Base-by-base conservation (phyloP, 2,888 invertebrate species). In the Gasteruption jaculator region DNA sequence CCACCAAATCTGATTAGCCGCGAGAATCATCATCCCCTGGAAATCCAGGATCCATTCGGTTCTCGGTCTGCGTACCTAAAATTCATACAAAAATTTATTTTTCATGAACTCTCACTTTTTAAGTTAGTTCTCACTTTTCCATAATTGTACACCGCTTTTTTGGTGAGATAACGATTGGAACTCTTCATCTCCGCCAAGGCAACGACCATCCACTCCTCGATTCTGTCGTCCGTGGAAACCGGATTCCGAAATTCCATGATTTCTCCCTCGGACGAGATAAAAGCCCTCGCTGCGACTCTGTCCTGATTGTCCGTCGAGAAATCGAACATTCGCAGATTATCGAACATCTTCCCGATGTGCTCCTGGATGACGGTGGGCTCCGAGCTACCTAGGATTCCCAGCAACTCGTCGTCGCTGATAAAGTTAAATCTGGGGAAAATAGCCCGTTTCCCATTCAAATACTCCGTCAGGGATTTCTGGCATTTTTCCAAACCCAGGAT, bases 311-410 rank as follows among this genome's bases (percentile, higher is more conserved):
- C 85, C 27, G 79, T 76, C 16, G 76, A 76, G 52, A 93, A 75
- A 20, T 81, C 77, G 46, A 94, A 73, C 12, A 84, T 78, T 53
- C 85, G 82, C 20, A 94, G 83, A 61, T 93, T 93, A 69, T 93
- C 92, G 68, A 90, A 94, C 91, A 94, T 93, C 83, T 94, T 94
- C 39, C 91, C 87, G 78, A 94, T 89, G 63, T 94, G 91, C 58
- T 92, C 90, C 68, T 94, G 93, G 6, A 94, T 90, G 57, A 86
- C 85, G 38, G 76, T 77, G 7, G 89, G 85, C 48, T 89, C 85
- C 52, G 85, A 88, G 63, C 87, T 91, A 10, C 93, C 93, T 36
- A 94, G 77, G 55, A 94, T 90, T 2, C 89, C 86, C 5, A 95
- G 76, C 51, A 94, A 70, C 68, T 94, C 94, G 60, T 93, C 92